A percentile compares a stretch with the other conserved stretches of the same genome.
Conservation (phyloP, 2,888 invertebrate genomes). For the Erannis defoliaria region DNA sequence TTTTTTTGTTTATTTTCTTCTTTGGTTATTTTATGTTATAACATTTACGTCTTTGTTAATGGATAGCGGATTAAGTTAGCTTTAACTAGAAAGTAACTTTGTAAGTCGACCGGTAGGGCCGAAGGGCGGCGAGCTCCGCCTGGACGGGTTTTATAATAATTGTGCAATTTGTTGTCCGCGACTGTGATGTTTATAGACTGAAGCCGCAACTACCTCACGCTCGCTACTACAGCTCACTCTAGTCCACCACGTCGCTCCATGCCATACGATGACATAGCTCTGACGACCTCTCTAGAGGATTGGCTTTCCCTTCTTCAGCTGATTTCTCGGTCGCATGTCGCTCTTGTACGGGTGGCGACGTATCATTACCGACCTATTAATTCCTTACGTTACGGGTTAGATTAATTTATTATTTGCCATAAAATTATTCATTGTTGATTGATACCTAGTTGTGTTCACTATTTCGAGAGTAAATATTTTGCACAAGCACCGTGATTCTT, state of each 20-base stretch:
- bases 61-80: slow-evolving; percentile 79
- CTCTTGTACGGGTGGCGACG: slow-evolving; percentile 73
- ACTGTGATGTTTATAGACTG: slow-evolving; percentile 91
- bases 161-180: slow-evolving; percentile 87
- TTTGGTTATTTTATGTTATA: slow-evolving; percentile 79
- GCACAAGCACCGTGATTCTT: slow-evolving; percentile 80
- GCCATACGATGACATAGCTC: slow-evolving; percentile 47
- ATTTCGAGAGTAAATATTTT: slow-evolving; percentile 67
- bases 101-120: slow-evolving; percentile 72
- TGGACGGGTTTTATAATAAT: slow-evolving; percentile 68
- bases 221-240: slow-evolving; percentile 79
- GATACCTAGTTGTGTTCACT: slow-evolving; percentile 71
- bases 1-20: slow-evolving; percentile 80
- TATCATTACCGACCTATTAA: slow-evolving; percentile 63
- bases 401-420: slow-evolving; percentile 76
- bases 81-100: slow-evolving; percentile 77
- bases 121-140: slow-evolving; percentile 70
- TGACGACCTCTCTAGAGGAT: slow-evolving; percentile 15
- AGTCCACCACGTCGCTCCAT: slow-evolving; percentile 77
- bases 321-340: slow-evolving; percentile 48
- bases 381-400: slow-evolving; percentile 76
- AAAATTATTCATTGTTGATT: slow-evolving; percentile 76
- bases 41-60: slow-evolving; percentile 84
- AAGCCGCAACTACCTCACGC: slow-evolving; percentile 87
- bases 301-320: slow-evolving; percentile 12